Evolutionary conservation across 2,113 vertebrate genomes (phyloP).

Genomic region (Cynoglossus semilaevis): DNA sequence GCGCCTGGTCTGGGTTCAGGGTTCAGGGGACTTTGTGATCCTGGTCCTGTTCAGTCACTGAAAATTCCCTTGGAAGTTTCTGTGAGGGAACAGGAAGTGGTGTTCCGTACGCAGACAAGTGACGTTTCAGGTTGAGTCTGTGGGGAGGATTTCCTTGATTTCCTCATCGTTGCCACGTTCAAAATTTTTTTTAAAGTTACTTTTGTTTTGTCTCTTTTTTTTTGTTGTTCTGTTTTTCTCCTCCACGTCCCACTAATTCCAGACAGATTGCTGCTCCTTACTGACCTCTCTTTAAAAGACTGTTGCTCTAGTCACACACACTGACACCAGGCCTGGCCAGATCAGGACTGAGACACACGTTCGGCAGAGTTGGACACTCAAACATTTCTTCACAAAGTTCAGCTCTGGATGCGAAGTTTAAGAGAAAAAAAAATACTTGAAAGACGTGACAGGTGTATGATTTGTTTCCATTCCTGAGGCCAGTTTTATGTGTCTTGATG

Average conservation of each 20-base stretch:
- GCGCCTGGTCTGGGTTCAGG: conserved; percentile 17
- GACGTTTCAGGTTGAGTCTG: conserved; percentile 55
- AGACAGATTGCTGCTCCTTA: conserved; percentile 65
- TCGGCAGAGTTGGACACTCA: conserved; percentile 36
- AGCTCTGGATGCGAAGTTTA: conserved; percentile 36
- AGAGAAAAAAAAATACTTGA: conserved; percentile 43
- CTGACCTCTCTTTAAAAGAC: conserved; percentile 60
- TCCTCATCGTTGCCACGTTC: conserved; percentile 30
- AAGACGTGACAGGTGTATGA: conserved; percentile 37
- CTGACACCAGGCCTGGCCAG: conserved; percentile 68
- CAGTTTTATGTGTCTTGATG: conserved; percentile 79
- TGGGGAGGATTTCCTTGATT: neutral
- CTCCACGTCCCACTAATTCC: conserved; percentile 49
- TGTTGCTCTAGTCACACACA: conserved; percentile 75
- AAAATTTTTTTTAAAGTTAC: neutral
- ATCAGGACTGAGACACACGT: conserved; percentile 57
- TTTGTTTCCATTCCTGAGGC: conserved; percentile 68
- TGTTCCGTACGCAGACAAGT: conserved; percentile 45
- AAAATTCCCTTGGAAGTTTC: conserved; percentile 25
- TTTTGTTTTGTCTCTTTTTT: conserved; percentile 1
- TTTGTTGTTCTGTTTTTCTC: neutral
- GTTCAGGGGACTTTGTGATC: conserved; percentile 32
- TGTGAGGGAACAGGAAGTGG: conserved; percentile 48
- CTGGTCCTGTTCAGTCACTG: conserved; percentile 31
- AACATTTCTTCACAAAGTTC: conserved; percentile 38